Evolutionary conservation across 2,113 vertebrate genomes (phyloP).

Genomic region (Telmatochromis sp.): DNA sequence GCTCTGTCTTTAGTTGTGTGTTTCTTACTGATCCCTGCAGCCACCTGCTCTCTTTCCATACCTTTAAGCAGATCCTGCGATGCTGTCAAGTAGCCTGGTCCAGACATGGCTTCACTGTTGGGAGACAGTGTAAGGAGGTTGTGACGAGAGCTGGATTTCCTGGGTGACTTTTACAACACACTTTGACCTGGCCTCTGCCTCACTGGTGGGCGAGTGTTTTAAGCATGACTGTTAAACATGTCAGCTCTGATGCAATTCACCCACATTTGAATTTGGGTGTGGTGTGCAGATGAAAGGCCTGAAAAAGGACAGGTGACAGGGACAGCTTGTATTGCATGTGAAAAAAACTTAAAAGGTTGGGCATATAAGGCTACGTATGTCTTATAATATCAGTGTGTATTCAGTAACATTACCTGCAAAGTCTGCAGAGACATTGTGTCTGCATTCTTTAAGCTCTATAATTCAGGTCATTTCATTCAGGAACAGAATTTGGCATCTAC

Average conservation of each 20-base stretch:
- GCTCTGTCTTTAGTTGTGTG: slow-evolving; percentile 36
- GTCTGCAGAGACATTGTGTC: neutral
- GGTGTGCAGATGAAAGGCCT: neutral
- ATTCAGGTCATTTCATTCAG: neutral
- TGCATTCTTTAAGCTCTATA: neutral
- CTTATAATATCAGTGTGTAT: neutral
- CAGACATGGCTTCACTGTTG: slow-evolving; percentile 8
- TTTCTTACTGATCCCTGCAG: slow-evolving; percentile 50
- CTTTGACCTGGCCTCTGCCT: neutral
- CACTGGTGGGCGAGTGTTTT: slow-evolving; percentile 15
- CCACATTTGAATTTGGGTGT: neutral
- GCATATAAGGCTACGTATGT: no score
- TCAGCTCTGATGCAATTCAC: neutral
- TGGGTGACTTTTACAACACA: neutral
- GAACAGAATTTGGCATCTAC: neutral
- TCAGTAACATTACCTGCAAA: neutral
- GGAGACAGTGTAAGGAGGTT: slow-evolving; percentile 27
- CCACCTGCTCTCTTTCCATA: slow-evolving; percentile 67
- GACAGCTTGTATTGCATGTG: neutral
- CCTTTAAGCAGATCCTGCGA: slow-evolving; percentile 49
- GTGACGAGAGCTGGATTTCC: slow-evolving; percentile 31
- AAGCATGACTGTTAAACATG: neutral
- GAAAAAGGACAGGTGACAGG: neutral
- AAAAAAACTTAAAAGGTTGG: neutral
- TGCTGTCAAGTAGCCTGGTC: slow-evolving; percentile 49